Evolutionary conservation across 2,797 vertebrate genomes (phyloP).

Genomic region (Meriones psammophilus): DNA sequence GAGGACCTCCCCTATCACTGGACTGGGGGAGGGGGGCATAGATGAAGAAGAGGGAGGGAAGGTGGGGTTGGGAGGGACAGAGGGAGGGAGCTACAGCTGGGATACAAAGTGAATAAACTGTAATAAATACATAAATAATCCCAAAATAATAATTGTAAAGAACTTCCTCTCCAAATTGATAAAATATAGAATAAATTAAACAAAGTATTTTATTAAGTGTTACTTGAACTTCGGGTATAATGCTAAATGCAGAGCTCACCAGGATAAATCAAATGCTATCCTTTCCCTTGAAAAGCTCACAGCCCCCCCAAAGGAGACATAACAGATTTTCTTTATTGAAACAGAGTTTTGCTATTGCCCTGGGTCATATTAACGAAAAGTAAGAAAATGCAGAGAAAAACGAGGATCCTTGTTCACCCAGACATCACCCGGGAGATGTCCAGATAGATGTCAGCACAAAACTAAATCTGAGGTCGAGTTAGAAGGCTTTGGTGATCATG

Average conservation of each 20-base stretch:
- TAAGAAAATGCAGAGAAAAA: constrained; percentile 4
- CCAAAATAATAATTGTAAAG: constrained; percentile 24
- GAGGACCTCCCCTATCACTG: too few species aligned
- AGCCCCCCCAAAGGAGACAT: neutral
- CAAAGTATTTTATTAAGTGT: neutral
- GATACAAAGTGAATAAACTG: too few species aligned
- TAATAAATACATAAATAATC: too few species aligned
- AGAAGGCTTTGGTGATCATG: neutral
- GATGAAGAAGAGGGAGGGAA: too few species aligned
- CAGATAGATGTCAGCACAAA: neutral
- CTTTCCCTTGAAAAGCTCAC: neutral
- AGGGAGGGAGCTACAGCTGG: too few species aligned
- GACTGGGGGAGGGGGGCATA: too few species aligned
- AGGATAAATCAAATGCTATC: neutral
- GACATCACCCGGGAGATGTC: neutral
- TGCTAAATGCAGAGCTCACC: neutral
- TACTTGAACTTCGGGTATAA: neutral
- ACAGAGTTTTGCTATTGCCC: neutral
- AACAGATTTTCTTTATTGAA: neutral
- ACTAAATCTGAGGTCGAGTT: neutral
- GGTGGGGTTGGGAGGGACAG: too few species aligned
- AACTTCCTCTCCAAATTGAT: neutral
- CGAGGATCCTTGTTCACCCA: neutral
- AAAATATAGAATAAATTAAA: constrained; percentile 20
- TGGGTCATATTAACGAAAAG: constrained; percentile 20